Percentiles rank a stretch among this genome's conserved stretches.
Evolutionary conservation across 2,888 invertebrate genomes (phyloP).

Genomic region (Euphydryas editha): DNA sequence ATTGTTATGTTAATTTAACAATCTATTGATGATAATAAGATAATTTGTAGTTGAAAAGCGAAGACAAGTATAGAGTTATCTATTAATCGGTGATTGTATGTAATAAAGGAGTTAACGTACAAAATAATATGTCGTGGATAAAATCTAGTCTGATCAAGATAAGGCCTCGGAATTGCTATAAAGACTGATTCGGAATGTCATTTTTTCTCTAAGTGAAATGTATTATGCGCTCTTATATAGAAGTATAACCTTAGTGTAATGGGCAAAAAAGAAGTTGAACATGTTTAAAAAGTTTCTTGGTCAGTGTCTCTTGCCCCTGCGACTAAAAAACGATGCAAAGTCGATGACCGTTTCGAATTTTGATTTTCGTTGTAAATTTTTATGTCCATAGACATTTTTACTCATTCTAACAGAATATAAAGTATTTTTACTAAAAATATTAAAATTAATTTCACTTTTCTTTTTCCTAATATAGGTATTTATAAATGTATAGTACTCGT

Average conservation of each 20-base stretch:
- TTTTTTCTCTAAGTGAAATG: not conserved
- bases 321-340: not conserved
- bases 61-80: not conserved
- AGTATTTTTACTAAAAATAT: slow-evolving; percentile 4
- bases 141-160: not conserved
- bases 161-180: slow-evolving; percentile 32
- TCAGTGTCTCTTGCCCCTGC: not conserved
- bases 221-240: not conserved
- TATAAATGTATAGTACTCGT: slow-evolving; percentile 9
- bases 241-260: too few species aligned
- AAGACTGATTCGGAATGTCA: slow-evolving; percentile 36
- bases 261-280: too few species aligned
- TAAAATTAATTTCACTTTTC: not conserved
- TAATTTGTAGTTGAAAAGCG: not conserved
- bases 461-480: not conserved
- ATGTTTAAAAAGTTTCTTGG: too few species aligned
- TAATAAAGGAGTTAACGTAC: too few species aligned
- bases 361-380: not conserved
- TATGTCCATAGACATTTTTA: slow-evolving; percentile 1
- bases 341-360: not conserved
- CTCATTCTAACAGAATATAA: not conserved
- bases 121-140: not conserved
- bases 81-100: not conserved
- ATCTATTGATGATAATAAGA: not conserved
- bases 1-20: too few species aligned